Base-by-base conservation (phyloP, 2,888 invertebrate genomes). In the Drosophila phalerata region DNA sequence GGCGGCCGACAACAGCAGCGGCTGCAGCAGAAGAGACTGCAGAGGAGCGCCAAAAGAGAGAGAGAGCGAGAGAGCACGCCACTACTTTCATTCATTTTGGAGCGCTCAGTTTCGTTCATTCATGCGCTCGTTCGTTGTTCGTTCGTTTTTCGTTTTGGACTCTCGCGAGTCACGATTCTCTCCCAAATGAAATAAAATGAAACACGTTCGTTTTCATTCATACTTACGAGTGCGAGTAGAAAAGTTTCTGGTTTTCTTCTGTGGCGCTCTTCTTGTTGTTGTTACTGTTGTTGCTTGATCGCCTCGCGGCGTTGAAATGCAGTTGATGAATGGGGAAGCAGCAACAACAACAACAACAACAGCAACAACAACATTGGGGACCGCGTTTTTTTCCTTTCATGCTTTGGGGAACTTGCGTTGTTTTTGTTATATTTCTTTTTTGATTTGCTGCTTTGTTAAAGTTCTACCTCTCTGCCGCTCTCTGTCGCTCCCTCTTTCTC, bases 191-290 rank as follows among this genome's bases (percentile, higher is more conserved):
- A 43, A 61, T 45, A 63, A 73, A 64, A 34, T 38, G 65, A 85
- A 86, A 88, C 86, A 90, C 86, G 87, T 87, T 87, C 86, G 86
- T 84, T 87, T 87, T 87, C 86, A 87, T 87, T 89, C 90, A 90
- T 89, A 77, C 88, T 85, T 77, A 67, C 76, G 71, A 22, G 43
- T 49, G 56, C 70, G 79, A 85, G 85, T 72, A 87, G 72, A 77
- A 74, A 85, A 77, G 66, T 88, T 84, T 81, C 73, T 84, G 81
- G 81, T 78, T 84, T 38, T 48, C 48, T 56, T 56, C 86, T 79
- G 69, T 47, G 47, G 55, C 52, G 52, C 40, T 37, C 43, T 37
- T 32, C 40, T 28, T 52, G 52, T 42, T 45, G 38, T 30, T 51
- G 62, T 40, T 43, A 51, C 57, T 65, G 67, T 68, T 28, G 28